Evolutionary conservation across 2,113 vertebrate genomes (phyloP).

Genomic region (Oryzias curvinotus): DNA sequence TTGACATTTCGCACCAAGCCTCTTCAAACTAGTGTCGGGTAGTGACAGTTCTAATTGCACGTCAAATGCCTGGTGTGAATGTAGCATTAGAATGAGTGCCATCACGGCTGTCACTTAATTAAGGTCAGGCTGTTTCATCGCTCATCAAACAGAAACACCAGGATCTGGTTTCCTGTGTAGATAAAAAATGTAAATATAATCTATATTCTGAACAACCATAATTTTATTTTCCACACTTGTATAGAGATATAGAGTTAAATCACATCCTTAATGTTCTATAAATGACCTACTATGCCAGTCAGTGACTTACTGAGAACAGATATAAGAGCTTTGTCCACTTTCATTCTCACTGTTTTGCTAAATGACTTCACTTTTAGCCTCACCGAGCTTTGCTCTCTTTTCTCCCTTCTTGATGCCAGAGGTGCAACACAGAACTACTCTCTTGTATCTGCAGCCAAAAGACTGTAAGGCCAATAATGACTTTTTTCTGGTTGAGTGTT

Average conservation of each 20-base stretch:
- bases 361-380: slow-evolving; percentile 54
- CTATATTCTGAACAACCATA: slow-evolving; percentile 58
- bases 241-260: slow-evolving; percentile 44
- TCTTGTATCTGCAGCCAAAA: not conserved
- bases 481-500: slow-evolving; percentile 1
- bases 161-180: slow-evolving; percentile 45
- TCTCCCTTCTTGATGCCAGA: slow-evolving; percentile 16
- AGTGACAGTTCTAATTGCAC: no score
- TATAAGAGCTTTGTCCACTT: slow-evolving; percentile 37
- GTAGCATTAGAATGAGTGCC: slow-evolving; percentile 21
- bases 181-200: slow-evolving; percentile 69
- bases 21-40: no score
- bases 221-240: slow-evolving; percentile 66
- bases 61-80: no score
- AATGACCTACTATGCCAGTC: slow-evolving; percentile 38
- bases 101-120: slow-evolving; percentile 38
- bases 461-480: slow-evolving; percentile 7
- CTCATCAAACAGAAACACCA: slow-evolving; percentile 1
- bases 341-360: slow-evolving; percentile 56
- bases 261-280: slow-evolving; percentile 34
- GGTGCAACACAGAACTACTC: slow-evolving; percentile 1
- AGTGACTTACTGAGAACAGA: slow-evolving; percentile 41
- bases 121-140: slow-evolving; percentile 35
- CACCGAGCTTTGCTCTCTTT: slow-evolving; percentile 5
- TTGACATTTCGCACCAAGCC: no score